Base-by-base conservation (phyloP, 2,797 vertebrate genomes). In the Diplodus puntazzo region DNA sequence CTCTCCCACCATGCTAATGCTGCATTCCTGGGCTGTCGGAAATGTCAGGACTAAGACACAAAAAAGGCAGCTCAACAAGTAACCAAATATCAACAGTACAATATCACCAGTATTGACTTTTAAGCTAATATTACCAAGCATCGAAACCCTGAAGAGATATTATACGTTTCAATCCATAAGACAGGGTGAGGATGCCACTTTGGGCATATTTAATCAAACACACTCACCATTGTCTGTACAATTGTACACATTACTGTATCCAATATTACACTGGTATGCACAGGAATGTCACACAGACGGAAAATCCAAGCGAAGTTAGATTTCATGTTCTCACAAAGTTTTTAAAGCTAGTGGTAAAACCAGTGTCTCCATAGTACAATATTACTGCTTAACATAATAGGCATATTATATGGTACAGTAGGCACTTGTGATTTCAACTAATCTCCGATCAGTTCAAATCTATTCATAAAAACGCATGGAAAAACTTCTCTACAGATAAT, bases 1-100 rank as follows among this genome's bases (percentile, higher is more conserved):
- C 87, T 84, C 85, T 88, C 84, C 86, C 82, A 84, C 78, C 70
- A 74, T 20, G 54, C 75, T 11, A 0, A 48, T 55, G 88, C 39
- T 72, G 80, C 85, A 0, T 90, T 91, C 66, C 69, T 0, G 34
- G 2, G 20, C 79, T 0, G 34, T 77, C 34, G 64, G 69, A 87
- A 81, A 81, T 55, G 4, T 70, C 5, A 46, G 0, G 0, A 14
- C 17, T 27, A n/a, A 10, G 9, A 30, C 2, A 53, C 11, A 39
- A 2, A 14, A 43, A 13, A 3, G 3, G 16, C 14, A 43, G 11
- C 25, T 42, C 17, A 18, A 13, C 17, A 18, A 13, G 23, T 17
- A 20, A 55, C 12, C 10, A 16, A 20, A 63, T 23, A 13, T 21
- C 3, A 55, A 11, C 45, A 49, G 14, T 7, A 11, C 11, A 30